Base-by-base conservation (phyloP, 53 echinoderm and acorn worm species). In the Paelopatides confundens region DNA sequence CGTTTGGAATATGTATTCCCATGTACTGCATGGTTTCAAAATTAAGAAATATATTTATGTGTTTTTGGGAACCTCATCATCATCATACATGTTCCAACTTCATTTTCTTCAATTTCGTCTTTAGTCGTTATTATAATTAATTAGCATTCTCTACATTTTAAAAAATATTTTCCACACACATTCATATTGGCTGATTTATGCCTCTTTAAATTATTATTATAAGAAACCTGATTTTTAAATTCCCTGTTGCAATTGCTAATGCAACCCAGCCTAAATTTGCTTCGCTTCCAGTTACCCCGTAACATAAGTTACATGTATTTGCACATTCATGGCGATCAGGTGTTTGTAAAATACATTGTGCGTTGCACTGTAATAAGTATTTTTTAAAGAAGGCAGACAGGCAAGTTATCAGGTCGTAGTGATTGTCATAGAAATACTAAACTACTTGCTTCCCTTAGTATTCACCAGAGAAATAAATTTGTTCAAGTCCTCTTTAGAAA, bases 271-370 rank as follows among this genome's bases (percentile, higher is more conserved):
- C 31, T 18, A 28, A 4, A 32, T 30, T 69, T 31, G 18, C 30
- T 30, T 69, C 35, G 69, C 4, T 69, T 30, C 2, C 69, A 69
- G 3, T 43, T 58, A 58, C 58, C 58, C 58, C 58, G 43, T 43
- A 43, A n/a, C 58, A n/a, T 21, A 67, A 7, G 4, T 31, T 69
- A 26, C 35, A 69, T 3, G 32, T 69, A 36, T 69, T 69, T 69
- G n/a, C n/a, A n/a, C n/a, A n/a, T n/a, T n/a, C n/a, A n/a, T n/a
- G n/a, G 7, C 38, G 33, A 69, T 36, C 35, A n/a, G 35, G 69
- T n/a, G n/a, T 35, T 69, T 69, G 18, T 35, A 69, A 69, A 69
- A 38, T 21, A 28, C 74, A 36, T 23, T 69, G 38, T 69, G 69
- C 7, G 15, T 34, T 6, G 69, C 13, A 23, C 69, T 35, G 31